phyloP scores from a whole-genome alignment of 2,888 invertebrate species.

The Epistrophella euchroma region DNA sequence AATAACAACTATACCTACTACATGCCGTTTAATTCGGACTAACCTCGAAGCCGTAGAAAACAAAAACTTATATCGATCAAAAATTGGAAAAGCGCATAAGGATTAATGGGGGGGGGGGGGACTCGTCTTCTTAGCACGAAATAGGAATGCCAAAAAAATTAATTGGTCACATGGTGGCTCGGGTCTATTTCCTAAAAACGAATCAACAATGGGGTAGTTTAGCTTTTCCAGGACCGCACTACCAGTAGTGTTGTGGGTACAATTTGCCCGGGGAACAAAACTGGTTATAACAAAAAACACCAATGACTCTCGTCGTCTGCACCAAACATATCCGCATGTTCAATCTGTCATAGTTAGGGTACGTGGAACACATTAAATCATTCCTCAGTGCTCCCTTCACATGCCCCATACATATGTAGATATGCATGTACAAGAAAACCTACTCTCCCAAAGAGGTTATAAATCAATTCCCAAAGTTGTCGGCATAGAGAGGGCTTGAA shows the following conservation, averaged over 20 bases:
- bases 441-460: slow-evolving; percentile 60
- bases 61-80: slow-evolving; percentile 68
- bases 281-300: slow-evolving; percentile 23
- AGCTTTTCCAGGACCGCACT: not conserved
- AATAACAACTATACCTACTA: slow-evolving; percentile 39
- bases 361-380: slow-evolving; percentile 74
- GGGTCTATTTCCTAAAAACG: slow-evolving; percentile 14
- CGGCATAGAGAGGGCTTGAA: slow-evolving; percentile 34
- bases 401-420: not conserved
- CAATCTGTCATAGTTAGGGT: slow-evolving; percentile 69
- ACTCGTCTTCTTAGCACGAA: not conserved
- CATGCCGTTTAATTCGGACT: slow-evolving; percentile 53
- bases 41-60: slow-evolving; percentile 43
- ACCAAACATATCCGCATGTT: slow-evolving; percentile 71
- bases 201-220: not conserved
- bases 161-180: slow-evolving; percentile 60
- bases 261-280: not conserved
- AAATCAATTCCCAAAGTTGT: slow-evolving; percentile 67
- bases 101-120: not conserved
- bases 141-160: slow-evolving; percentile 42
- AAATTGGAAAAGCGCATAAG: slow-evolving; percentile 16
- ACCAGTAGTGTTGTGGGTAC: not conserved
- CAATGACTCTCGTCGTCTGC: slow-evolving; percentile 64
- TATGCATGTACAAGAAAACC: slow-evolving; percentile 13
- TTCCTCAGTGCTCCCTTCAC: slow-evolving; percentile 29